Evolutionary conservation across 2,113 vertebrate genomes (phyloP).

Genomic region (Hiodon tergisus): DNA sequence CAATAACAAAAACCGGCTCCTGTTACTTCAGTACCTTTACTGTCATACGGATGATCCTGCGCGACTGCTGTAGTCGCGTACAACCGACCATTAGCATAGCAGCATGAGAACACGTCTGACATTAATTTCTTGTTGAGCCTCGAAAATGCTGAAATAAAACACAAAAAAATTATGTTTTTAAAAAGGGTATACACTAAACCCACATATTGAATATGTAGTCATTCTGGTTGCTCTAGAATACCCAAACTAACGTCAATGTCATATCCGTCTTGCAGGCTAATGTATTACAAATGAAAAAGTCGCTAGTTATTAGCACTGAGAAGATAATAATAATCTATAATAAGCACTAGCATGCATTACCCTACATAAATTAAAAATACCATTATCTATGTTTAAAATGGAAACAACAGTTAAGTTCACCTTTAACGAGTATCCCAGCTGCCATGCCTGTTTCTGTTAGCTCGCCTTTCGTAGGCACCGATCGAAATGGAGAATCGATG

Average conservation of each 20-base stretch:
- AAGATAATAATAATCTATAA: background rate
- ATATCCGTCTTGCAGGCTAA: background rate
- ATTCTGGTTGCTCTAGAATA: background rate
- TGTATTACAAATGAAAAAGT: background rate
- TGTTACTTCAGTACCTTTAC: conserved; percentile 34
- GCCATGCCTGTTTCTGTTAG: conserved; percentile 55
- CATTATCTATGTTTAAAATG: background rate
- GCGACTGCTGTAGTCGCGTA: conserved; percentile 40
- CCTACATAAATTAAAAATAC: background rate
- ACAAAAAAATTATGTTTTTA: background rate
- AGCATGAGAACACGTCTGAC: conserved; percentile 13
- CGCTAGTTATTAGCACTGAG: background rate
- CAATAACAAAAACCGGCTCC: background rate
- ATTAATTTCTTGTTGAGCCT: conserved; percentile 35
- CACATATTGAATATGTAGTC: background rate
- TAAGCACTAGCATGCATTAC: background rate
- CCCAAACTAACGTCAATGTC: background rate
- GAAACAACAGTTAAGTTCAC: conserved; percentile 38
- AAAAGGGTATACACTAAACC: no score
- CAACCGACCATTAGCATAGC: conserved; percentile 13
- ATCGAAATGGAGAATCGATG: conserved; percentile 36
- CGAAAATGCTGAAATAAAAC: conserved; percentile 39
- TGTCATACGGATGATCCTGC: conserved; percentile 20
- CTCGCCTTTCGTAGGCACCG: conserved; percentile 36
- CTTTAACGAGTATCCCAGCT: conserved; percentile 45